Evolutionary conservation across 2,113 vertebrate genomes (phyloP).

Genomic region (Ardeotis arabs): DNA sequence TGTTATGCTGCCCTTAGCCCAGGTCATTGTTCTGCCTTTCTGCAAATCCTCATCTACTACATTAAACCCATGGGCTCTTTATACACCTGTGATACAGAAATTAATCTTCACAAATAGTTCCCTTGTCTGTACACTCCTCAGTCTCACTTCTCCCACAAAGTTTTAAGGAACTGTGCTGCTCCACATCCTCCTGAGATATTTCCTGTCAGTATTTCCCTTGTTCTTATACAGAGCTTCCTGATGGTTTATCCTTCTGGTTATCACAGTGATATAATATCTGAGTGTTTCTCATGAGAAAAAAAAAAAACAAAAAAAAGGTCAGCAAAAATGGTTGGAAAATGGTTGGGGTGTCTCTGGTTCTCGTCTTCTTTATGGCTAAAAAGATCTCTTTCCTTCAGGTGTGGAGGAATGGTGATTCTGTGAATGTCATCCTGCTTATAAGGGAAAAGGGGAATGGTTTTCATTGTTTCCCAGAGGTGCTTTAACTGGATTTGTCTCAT

Average conservation of each 20-base stretch:
- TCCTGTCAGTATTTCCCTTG: background rate
- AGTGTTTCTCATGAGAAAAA: background rate
- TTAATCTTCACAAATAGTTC: background rate
- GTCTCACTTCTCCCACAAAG: background rate
- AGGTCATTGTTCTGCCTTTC: background rate
- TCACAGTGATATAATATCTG: background rate
- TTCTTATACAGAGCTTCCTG: background rate
- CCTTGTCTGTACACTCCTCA: background rate
- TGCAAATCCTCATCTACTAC: background rate
- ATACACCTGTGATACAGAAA: background rate
- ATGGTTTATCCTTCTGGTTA: conserved; percentile 24
- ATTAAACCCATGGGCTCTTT: background rate
- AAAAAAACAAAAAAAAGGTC: background rate
- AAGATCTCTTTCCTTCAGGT: background rate
- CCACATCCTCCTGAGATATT: background rate
- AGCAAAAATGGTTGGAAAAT: background rate
- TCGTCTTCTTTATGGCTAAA: background rate
- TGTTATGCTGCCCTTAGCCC: background rate
- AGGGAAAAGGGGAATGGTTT: conserved; percentile 16
- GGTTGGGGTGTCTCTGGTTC: background rate
- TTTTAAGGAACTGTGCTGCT: background rate
- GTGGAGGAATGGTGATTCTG: background rate
- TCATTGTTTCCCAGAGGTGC: conserved; percentile 42
- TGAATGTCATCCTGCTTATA: conserved; percentile 11
- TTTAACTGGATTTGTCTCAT: conserved; percentile 62